Evolutionary conservation across 2,797 vertebrate species (phyloP).

Genomic region (Melanotaenia pygmaea): DNA sequence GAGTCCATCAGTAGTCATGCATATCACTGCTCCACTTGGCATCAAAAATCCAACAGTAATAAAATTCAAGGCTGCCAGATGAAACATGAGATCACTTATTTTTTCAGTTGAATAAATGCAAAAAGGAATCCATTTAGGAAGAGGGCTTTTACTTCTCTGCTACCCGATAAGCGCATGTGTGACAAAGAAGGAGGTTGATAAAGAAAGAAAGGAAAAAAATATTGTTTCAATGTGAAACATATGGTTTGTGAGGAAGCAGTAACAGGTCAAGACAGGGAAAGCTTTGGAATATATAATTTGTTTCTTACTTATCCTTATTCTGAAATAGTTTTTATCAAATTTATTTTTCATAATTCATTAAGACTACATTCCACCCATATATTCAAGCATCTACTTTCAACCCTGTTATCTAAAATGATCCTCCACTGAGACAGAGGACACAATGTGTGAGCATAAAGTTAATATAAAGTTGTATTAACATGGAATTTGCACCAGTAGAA

Average conservation of each 20-base stretch:
- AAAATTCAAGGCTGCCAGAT: slow-evolving; percentile 42
- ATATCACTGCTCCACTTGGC: slow-evolving; percentile 74
- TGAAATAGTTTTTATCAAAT: no score
- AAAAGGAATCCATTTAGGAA: slow-evolving; percentile 56
- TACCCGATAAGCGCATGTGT: slow-evolving; percentile 57
- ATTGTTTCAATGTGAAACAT: slow-evolving; percentile 68
- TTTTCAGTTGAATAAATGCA: slow-evolving; percentile 61
- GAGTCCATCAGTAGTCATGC: slow-evolving; percentile 67
- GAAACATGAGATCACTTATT: slow-evolving; percentile 72
- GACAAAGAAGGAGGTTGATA: slow-evolving; percentile 49
- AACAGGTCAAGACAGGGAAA: slow-evolving; percentile 33
- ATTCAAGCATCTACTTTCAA: no score
- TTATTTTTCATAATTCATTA: no score
- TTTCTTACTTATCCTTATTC: neutral
- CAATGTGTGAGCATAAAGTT: neutral
- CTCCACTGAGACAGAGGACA: neutral
- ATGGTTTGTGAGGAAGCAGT: slow-evolving; percentile 47
- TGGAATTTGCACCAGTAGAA: neutral
- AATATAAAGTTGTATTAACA: neutral
- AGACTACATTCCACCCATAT: neutral
- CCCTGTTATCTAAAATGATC: no score
- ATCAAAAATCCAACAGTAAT: slow-evolving; percentile 41
- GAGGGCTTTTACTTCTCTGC: slow-evolving; percentile 40
- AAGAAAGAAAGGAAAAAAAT: slow-evolving; percentile 39
- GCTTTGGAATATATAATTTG: neutral